Evolutionary conservation across 2,113 vertebrate genomes (phyloP).

Genomic region (Caranx melampygus): DNA sequence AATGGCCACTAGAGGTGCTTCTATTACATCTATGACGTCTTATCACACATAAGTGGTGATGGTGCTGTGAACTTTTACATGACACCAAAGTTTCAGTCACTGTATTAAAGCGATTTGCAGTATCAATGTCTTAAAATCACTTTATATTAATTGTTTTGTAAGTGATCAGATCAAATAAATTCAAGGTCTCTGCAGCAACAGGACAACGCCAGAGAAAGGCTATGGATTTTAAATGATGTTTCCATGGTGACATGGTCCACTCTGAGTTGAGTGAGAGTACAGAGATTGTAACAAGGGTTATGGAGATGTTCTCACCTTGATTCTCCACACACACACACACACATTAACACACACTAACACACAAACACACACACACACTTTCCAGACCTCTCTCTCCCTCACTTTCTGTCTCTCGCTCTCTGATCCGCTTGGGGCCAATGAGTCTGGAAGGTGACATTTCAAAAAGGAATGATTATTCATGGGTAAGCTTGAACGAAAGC

Average conservation of each 20-base stretch:
- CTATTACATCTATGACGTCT: no score
- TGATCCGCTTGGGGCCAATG: constrained; percentile 58
- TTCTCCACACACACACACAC: not conserved
- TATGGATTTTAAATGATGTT: constrained; percentile 52
- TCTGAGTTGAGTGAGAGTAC: constrained; percentile 35
- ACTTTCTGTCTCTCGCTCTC: not conserved
- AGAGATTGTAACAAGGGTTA: constrained; percentile 38
- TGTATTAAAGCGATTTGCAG: not conserved
- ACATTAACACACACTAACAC: not conserved
- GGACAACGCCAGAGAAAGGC: constrained; percentile 5
- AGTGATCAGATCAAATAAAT: not conserved
- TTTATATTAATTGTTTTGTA: not conserved
- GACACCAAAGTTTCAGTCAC: not conserved
- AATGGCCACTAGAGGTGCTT: no score
- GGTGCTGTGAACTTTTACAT: not conserved
- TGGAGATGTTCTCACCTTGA: constrained; percentile 26
- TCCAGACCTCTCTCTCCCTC: not conserved
- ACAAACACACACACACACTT: constrained; percentile 6
- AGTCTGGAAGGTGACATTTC: constrained; percentile 81
- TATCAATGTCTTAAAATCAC: not conserved
- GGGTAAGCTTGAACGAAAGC: constrained; percentile 40
- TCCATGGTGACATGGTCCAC: constrained; percentile 51
- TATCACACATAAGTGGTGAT: not conserved
- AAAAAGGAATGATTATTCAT: constrained; percentile 76
- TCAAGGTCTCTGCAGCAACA: not conserved